Conservation (phyloP, 2,797 vertebrate genomes). For the Mus spretus region DNA sequence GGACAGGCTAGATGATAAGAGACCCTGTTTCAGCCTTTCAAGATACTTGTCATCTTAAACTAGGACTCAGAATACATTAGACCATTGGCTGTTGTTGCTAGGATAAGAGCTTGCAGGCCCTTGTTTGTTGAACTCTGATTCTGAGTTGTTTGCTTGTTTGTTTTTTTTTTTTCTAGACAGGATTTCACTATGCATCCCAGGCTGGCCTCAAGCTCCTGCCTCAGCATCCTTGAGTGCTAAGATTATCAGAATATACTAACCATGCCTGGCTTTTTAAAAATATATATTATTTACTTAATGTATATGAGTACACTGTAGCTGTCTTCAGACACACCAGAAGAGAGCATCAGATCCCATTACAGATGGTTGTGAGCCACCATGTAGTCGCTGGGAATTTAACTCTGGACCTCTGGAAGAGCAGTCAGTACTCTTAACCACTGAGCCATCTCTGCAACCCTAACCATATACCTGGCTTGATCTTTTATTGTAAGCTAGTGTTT, state of each 20-base stretch:
- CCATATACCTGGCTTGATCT: no score
- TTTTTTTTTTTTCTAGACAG: no score
- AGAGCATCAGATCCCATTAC: no score
- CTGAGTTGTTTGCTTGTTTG: no score
- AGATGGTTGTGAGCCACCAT: no score
- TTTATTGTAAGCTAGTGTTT: not conserved
- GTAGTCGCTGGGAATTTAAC: no score
- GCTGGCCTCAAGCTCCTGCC: not conserved
- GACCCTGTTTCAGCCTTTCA: conserved; percentile 35
- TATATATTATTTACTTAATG: not conserved
- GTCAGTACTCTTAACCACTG: not conserved
- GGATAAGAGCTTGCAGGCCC: not conserved
- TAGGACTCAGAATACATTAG: not conserved
- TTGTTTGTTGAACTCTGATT: not conserved
- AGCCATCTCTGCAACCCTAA: not conserved
- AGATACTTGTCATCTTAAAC: not conserved
- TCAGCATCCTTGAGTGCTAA: not conserved
- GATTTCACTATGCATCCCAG: not conserved
- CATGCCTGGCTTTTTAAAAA: not conserved
- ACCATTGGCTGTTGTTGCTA: not conserved
- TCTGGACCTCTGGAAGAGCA: no score
- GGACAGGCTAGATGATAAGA: not conserved
- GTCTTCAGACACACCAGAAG: no score
- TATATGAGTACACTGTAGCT: not conserved
- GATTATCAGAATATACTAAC: no score